Evolutionary conservation across 2,888 invertebrate genomes (phyloP).

Genomic region (Drosophila percnosoma): DNA sequence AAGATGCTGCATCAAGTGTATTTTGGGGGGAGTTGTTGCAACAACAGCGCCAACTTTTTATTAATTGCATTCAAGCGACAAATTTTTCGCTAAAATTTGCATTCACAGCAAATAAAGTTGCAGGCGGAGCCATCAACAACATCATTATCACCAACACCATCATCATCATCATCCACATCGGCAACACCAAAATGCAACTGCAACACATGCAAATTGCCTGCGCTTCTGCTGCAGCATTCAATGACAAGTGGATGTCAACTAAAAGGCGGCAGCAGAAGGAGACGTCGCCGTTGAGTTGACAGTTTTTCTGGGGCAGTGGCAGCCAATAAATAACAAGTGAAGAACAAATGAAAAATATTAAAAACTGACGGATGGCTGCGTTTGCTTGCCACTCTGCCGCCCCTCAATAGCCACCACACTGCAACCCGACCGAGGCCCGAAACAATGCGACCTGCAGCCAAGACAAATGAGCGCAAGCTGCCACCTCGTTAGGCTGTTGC

Average conservation of each 20-base stretch:
- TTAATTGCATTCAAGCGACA: constrained; percentile 79
- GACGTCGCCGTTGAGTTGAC: constrained; percentile 36
- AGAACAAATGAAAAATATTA: constrained; percentile 83
- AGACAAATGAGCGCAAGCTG: constrained; percentile 68
- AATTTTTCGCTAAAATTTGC: constrained; percentile 58
- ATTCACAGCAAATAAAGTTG: constrained; percentile 70
- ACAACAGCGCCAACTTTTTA: constrained; percentile 75
- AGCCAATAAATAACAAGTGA: constrained; percentile 77
- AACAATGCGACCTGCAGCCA: constrained; percentile 49
- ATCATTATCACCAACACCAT: constrained; percentile 44
- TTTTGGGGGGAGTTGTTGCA: constrained; percentile 14
- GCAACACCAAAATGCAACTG: constrained; percentile 53
- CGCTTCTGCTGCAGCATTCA: constrained; percentile 49
- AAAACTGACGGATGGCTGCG: constrained; percentile 82
- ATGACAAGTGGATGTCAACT: constrained; percentile 75
- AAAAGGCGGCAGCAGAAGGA: constrained; percentile 17
- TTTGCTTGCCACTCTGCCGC: constrained; percentile 31
- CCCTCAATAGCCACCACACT: background rate
- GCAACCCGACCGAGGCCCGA: background rate
- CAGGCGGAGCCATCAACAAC: constrained; percentile 54
- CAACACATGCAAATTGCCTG: constrained; percentile 69
- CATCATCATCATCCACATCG: constrained; percentile 23
- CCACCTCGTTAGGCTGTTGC: constrained; percentile 31
- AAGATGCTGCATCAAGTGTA: constrained; percentile 18
- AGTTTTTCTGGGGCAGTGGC: constrained; percentile 36